A percentile compares a stretch with the other conserved stretches of the same genome.
These are phyloP conservation scores for Ctenomys sociabilis DNA, from an alignment of 2,113 vertebrate species.

Conservation along the genomic window DNA sequence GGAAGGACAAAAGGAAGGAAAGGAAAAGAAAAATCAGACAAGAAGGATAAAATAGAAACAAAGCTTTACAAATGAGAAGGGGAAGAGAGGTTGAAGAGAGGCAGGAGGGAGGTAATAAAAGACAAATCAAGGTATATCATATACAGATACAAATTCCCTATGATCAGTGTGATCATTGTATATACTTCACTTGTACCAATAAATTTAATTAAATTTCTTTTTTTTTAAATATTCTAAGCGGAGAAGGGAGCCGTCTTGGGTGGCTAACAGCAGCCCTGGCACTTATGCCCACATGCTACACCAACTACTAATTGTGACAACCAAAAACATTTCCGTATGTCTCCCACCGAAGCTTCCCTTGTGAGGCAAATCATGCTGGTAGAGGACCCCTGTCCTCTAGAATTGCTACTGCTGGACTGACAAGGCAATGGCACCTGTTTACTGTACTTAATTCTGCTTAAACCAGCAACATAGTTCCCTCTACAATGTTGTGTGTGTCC, in stretches of 20 bases:
- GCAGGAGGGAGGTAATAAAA: neutral
- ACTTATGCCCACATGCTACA: neutral
- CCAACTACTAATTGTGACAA: neutral
- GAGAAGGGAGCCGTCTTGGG: neutral
- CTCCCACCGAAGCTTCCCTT: neutral
- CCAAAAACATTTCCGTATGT: slow-evolving; percentile 17
- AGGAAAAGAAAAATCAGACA: neutral
- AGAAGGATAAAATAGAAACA: neutral
- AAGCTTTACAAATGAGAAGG: neutral
- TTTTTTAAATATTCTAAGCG: neutral
- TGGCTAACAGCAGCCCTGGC: neutral
- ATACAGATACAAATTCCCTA: neutral
- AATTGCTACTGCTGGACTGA: neutral
- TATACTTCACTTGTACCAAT: neutral
- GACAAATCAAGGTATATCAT: neutral
- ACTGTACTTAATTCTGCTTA: neutral
- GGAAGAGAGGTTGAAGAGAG: neutral
- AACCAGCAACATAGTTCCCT: neutral
- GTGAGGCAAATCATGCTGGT: neutral
- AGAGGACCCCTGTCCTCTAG: neutral
- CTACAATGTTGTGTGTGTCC: neutral
- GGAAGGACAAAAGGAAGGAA: neutral
- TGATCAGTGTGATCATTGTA: neutral
- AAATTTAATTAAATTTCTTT: neutral
- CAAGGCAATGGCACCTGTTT: neutral